Base-by-base conservation (phyloP, 2,888 invertebrate genomes). In the Thereva unica region DNA sequence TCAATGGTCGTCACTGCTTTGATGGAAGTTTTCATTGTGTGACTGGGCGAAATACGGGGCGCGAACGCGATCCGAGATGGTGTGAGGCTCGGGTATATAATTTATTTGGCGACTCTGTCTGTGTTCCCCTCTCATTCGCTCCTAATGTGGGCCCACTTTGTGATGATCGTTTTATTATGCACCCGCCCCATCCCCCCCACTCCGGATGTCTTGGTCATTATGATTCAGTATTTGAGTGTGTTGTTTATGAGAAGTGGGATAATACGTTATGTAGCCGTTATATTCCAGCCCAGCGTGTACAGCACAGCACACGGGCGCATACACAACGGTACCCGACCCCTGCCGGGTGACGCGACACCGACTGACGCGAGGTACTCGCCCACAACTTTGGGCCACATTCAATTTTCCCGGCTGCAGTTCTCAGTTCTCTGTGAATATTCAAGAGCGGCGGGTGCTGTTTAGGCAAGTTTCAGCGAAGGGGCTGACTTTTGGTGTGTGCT, bases 361-460 rank as follows among this genome's bases (percentile, higher is more conserved):
- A 23, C 23, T 23, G 23, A 23, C 40, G 35, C 34, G 38, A 55
- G 56, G 63, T 63, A 52, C 67, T 67, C 67, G 67, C 67, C 67
- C 67, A 67, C 64, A 42, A 64, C 49, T 53, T 49, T 49, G 67
- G 55, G 64, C 54, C 64, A 50, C 56, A 64, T 55, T 53, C 41
- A 45, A 55, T 47, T 67, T 63, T 63, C 53, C 40, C 49, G 42
- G 44, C 34, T 41, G 50, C 49, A 38, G 55, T 40, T 49, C 49
- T 71, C 71, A 71, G 71, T 71, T 71, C 66, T 68, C 66, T 67
- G 64, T 71, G 71, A 70, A 70, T 70, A 69, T 70, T 71, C 71
- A 70, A 66, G 47, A 64, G 63, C 59, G 67, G 53, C 69, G 69
- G 69, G 66, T 67, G 67, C 45, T 57, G 35, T 42, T 12, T 34